phyloP scores from a whole-genome alignment of 1,140 invertebrate species.

The Ips nitidus region DNA sequence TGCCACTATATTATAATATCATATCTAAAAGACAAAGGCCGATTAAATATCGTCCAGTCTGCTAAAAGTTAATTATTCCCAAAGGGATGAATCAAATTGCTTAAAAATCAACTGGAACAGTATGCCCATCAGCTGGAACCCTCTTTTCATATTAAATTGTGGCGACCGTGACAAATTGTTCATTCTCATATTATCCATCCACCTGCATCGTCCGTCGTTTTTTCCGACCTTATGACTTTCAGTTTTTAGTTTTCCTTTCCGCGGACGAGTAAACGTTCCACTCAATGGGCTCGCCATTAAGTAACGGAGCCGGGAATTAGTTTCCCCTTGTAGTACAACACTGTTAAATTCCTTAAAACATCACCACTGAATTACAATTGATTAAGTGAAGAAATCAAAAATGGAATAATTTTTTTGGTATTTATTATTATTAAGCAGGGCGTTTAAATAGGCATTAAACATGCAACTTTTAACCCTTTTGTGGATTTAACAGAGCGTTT shows the following conservation, averaged over 20 bases:
- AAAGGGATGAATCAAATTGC: too few relatives aligned
- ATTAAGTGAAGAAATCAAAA: too few relatives aligned
- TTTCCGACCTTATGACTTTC: constrained; percentile 1
- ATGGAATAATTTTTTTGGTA: too few relatives aligned
- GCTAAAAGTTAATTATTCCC: too few relatives aligned
- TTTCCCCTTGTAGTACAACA: too few relatives aligned
- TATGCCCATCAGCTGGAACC: constrained; percentile 1
- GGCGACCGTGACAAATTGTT: background rate
- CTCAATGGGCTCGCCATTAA: too few relatives aligned
- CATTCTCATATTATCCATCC: background rate
- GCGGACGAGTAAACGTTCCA: background rate
- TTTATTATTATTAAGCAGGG: background rate
- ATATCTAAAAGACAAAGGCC: too few relatives aligned
- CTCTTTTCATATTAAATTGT: background rate
- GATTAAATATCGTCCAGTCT: too few relatives aligned
- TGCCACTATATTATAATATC: too few relatives aligned
- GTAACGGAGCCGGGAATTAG: too few relatives aligned
- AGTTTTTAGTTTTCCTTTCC: background rate
- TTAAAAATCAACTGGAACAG: background rate
- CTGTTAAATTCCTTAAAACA: too few relatives aligned
- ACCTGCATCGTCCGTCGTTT: background rate
- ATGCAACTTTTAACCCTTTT: constrained; percentile 1
- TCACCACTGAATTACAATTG: too few relatives aligned
- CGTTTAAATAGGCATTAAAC: background rate
- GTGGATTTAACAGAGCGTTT: background rate